Base-by-base conservation (phyloP, 1,140 invertebrate genomes). In the Lordiphosa stackelbergi region DNA sequence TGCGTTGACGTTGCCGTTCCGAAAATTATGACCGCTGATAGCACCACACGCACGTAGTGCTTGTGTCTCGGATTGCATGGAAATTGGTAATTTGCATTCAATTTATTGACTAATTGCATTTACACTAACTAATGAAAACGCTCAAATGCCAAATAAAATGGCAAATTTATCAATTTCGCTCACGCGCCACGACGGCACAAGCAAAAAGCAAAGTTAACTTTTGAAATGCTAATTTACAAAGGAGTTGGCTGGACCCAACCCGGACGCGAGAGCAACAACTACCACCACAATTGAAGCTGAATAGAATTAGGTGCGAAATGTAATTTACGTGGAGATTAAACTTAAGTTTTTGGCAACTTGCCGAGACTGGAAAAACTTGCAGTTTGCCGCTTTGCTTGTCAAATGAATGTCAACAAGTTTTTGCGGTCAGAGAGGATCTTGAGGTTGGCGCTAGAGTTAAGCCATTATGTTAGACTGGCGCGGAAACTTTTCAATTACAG, bases 91-190 rank as follows among this genome's bases (percentile, higher is more conserved):
- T 81, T 83, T 81, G 77, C 77, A 83, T 81, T 65, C 62, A 77
- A 83, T 81, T 81, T 81, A 81, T 83, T 83, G 68, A 69, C 63
- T 77, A 83, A 83, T 81, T 81, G 75, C 72, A 81, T 75, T 77
- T 71, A 62, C 64, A 61, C 52, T 46, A 62, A 55, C 74, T 79
- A 79, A 81, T 79, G 66, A 81, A 61, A 69, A 42, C 64, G 60
- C 51, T 69, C 59, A 68, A 64, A 69, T 64, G 75, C 55, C 77
- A 77, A 75, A 81, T 81, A 77, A 83, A 83, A 81, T 77, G 77
- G 40, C 36, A 64, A 72, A 81, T 77, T 81, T 77, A 69, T 83
- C 63, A 83, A 74, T 54, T 59, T 64, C 34, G 53, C 52, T 71
- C 66, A 68, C 64, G 64, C 64, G 62, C 35, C 12, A 2, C 19